Percentiles rank a stretch among this genome's conserved stretches.
Evolutionary conservation across 2,113 vertebrate genomes (phyloP).

Genomic region (Podarcis raffonei): DNA sequence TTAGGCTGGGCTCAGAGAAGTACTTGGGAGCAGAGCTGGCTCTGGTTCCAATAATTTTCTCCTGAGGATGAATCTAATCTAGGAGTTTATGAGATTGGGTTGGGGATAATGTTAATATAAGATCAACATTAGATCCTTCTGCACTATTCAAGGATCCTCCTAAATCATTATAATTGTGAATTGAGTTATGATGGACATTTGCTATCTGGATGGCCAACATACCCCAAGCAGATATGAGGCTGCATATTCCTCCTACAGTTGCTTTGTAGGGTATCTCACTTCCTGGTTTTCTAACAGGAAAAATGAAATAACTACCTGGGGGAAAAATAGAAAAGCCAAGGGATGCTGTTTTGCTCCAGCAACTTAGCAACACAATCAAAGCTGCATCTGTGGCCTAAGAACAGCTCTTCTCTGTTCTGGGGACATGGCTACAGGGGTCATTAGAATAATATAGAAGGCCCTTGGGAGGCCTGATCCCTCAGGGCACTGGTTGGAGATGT

Average conservation of each 20-base stretch:
- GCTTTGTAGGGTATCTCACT: neutral
- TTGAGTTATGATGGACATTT: neutral
- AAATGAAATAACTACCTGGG: neutral
- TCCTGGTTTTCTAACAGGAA: neutral
- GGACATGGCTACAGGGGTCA: slow-evolving; percentile 16
- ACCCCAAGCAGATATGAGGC: neutral
- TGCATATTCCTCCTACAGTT: neutral
- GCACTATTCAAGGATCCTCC: neutral
- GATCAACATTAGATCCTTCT: neutral
- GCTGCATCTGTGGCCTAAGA: neutral
- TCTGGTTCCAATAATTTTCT: neutral
- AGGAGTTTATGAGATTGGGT: neutral
- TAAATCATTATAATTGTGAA: neutral
- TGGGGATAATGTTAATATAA: neutral
- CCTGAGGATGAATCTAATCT: neutral
- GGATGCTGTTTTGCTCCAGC: neutral
- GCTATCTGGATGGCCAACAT: neutral
- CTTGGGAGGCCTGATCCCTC: slow-evolving; percentile 32
- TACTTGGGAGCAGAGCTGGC: neutral
- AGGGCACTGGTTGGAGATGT: slow-evolving; percentile 32
- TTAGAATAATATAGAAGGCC: slow-evolving; percentile 23
- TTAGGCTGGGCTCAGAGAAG: neutral
- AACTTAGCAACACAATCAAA: neutral
- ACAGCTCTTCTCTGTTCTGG: neutral
- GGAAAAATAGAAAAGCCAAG: neutral